A percentile compares a stretch with the other conserved stretches of the same genome.
These are phyloP conservation scores for Gonatopus flavifemur DNA, from an alignment of 1,140 invertebrate genomes.

Conservation along the genomic window DNA sequence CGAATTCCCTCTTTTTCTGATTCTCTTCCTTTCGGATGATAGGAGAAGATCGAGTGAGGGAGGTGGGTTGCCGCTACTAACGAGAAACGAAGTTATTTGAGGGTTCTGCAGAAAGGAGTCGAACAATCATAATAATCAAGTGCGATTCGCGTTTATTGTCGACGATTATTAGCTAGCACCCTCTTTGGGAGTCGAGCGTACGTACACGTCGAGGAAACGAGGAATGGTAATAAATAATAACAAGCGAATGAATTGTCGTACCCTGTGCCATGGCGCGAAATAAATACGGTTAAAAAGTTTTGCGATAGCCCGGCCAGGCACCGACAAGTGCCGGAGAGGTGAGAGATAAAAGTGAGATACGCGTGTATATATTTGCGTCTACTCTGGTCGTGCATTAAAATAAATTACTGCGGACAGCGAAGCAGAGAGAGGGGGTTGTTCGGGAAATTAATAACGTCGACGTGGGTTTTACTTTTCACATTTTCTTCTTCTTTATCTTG, in stretches of 20 bases:
- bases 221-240: constrained; percentile 51
- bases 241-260: constrained; percentile 45
- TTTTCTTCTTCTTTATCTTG: no score
- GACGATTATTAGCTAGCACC: constrained; percentile 46
- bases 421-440: no score
- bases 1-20: constrained; percentile 5
- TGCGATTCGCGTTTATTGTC: constrained; percentile 53
- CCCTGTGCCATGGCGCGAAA: constrained; percentile 36
- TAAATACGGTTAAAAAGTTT: constrained; percentile 37
- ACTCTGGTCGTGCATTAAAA: no score
- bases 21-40: background rate
- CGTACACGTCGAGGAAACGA: constrained; percentile 1
- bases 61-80: constrained; percentile 44
- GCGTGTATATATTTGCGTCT: no score
- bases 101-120: constrained; percentile 48
- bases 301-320: constrained; percentile 10
- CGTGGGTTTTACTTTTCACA: no score
- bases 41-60: constrained; percentile 3
- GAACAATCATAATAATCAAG: constrained; percentile 58
- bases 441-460: no score
- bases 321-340: background rate
- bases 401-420: no score
- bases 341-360: no score
- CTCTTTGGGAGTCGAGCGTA: constrained; percentile 30
- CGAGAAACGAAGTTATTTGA: constrained; percentile 54